phyloP scores from a whole-genome alignment of 2,113 vertebrate genomes.

The Mormyrus iriodes region DNA sequence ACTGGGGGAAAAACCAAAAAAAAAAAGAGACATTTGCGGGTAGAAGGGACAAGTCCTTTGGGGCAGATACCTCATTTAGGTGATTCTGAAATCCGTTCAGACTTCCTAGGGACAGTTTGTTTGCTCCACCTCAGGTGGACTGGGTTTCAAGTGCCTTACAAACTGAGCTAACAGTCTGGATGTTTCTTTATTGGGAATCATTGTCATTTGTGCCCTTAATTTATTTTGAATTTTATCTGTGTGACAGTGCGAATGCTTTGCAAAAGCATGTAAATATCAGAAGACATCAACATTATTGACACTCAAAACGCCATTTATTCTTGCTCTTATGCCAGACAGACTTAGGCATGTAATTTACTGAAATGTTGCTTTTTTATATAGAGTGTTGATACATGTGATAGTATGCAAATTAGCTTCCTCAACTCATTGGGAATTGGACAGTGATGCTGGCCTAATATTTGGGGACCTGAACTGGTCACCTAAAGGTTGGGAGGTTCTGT shows the following conservation, averaged over 20 bases:
- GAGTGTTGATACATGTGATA: background rate
- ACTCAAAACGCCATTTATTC: background rate
- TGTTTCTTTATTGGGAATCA: constrained; percentile 22
- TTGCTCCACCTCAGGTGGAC: constrained; percentile 41
- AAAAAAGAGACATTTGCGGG: constrained; percentile 24
- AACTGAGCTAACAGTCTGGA: constrained; percentile 23
- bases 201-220: constrained; percentile 23
- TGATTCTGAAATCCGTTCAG: constrained; percentile 42
- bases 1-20: constrained; percentile 38
- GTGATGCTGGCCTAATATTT: background rate
- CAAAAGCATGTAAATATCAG: constrained; percentile 15
- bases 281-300: constrained; percentile 9
- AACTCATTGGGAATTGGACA: background rate
- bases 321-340: constrained; percentile 11
- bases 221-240: constrained; percentile 1
- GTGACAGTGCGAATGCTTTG: background rate
- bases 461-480: background rate
- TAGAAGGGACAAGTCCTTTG: constrained; percentile 15
- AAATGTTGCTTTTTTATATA: constrained; percentile 1
- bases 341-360: background rate
- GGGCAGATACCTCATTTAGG: constrained; percentile 22
- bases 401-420: background rate
- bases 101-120: constrained; percentile 39
- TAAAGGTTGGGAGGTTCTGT: too few species aligned
- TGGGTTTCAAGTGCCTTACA: constrained; percentile 64